These are phyloP conservation scores for Ascidia mentula DNA, from an alignment of 23 tunicate species.

Conservation along the genomic window DNA sequence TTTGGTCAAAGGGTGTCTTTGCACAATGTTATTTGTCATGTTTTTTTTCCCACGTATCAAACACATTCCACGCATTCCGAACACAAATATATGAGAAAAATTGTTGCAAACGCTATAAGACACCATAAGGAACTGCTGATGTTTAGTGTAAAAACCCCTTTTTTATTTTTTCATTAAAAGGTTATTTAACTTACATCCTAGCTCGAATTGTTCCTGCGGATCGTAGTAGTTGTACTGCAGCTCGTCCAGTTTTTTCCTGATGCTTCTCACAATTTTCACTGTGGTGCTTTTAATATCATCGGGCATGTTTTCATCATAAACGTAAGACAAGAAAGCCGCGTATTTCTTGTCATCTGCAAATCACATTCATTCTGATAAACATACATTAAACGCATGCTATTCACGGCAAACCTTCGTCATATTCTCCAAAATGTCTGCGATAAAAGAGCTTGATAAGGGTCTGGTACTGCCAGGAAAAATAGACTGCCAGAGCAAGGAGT, in stretches of 20 bases:
- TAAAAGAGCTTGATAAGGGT: conserved; percentile 19
- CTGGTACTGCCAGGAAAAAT: conserved; percentile 17
- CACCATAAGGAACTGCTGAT: too few species aligned
- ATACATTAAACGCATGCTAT: too few species aligned
- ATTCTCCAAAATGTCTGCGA: conserved; percentile 40
- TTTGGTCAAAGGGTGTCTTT: too few species aligned
- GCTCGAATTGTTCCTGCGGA: neutral
- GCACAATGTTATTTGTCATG: too few species aligned
- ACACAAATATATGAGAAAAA: too few species aligned
- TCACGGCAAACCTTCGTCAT: conserved; percentile 49
- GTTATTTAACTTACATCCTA: conserved; percentile 60
- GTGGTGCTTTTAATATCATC: conserved; percentile 9
- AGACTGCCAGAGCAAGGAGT: neutral
- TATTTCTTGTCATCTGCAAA: neutral
- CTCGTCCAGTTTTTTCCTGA: conserved; percentile 26
- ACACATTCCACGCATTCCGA: too few species aligned
- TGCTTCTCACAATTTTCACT: conserved; percentile 17
- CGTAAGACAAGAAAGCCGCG: neutral
- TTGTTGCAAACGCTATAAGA: too few species aligned
- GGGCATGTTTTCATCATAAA: neutral
- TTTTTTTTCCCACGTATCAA: too few species aligned
- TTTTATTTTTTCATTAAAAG: too few species aligned
- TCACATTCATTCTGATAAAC: too few species aligned
- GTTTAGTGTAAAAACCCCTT: too few species aligned
- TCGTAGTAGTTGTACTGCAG: conserved; percentile 40